A percentile compares a stretch with the other conserved stretches of the same genome.
These are phyloP conservation scores for Lagria hirta DNA, from an alignment of 2,888 invertebrate genomes.

Conservation along the genomic window DNA sequence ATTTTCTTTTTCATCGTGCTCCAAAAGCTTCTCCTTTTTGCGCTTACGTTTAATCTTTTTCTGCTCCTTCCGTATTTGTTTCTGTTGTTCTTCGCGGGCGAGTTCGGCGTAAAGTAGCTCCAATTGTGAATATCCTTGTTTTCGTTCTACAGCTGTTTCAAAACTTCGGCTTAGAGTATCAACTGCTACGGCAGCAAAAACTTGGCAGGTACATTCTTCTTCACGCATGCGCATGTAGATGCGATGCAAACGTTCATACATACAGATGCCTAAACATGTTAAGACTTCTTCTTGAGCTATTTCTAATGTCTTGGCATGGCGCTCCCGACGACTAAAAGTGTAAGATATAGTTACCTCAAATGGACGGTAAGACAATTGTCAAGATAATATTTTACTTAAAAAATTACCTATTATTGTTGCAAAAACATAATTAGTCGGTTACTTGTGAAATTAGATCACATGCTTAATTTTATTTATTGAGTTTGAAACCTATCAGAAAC, in stretches of 20 bases:
- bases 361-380: too few species aligned
- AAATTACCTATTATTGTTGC: too few species aligned
- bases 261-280: conserved; percentile 90
- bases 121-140: conserved; percentile 79
- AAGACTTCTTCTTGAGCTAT: conserved; percentile 96
- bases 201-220: conserved; percentile 93
- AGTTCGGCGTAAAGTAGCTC: conserved; percentile 87
- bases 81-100: conserved; percentile 80
- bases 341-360: too few species aligned
- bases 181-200: conserved; percentile 84
- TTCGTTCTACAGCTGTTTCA: conserved; percentile 85
- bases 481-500: too few species aligned
- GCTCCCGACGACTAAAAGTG: conserved; percentile 74
- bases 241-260: conserved; percentile 86
- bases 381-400: too few species aligned
- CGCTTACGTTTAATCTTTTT: conserved; percentile 77
- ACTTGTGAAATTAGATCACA: too few species aligned
- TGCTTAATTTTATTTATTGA: too few species aligned
- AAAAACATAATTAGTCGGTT: too few species aligned
- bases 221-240: conserved; percentile 84
- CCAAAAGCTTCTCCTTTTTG: conserved; percentile 64
- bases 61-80: conserved; percentile 83
- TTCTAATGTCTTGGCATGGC: conserved; percentile 95
- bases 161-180: conserved; percentile 88
- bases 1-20: conserved; percentile 50